Percentiles rank a stretch among this genome's conserved stretches.
Evolutionary conservation across 2,113 vertebrate species (phyloP).

Genomic region (Sula dactylatra): DNA sequence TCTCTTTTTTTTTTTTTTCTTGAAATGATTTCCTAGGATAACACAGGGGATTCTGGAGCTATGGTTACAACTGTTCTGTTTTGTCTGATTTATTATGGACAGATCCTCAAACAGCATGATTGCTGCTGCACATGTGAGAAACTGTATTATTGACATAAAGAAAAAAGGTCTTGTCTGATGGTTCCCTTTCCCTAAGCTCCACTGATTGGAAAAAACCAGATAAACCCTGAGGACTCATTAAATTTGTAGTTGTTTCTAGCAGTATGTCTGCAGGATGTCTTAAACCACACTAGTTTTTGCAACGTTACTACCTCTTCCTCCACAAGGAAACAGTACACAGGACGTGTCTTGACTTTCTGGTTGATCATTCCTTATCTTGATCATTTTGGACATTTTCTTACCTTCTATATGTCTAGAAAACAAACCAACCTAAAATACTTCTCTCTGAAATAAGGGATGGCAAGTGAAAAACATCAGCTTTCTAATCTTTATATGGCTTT

Average conservation of each 20-base stretch:
- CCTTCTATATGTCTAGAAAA: neutral
- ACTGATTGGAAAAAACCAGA: neutral
- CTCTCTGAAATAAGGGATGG: neutral
- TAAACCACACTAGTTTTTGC: neutral
- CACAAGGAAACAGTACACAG: neutral
- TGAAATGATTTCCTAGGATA: slow-evolving; percentile 7
- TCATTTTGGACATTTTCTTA: neutral
- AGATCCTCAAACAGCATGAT: neutral
- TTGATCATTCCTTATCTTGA: neutral
- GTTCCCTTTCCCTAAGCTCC: neutral
- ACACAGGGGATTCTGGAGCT: slow-evolving; percentile 12
- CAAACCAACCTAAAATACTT: neutral
- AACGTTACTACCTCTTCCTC: slow-evolving; percentile 59
- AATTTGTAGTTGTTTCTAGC: neutral
- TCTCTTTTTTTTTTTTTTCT: neutral
- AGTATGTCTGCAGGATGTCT: neutral
- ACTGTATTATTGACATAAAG: neutral
- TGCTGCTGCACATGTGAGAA: slow-evolving; percentile 6
- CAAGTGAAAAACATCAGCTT: neutral
- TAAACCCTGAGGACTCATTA: neutral
- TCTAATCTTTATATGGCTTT: neutral
- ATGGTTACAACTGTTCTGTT: neutral
- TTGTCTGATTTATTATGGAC: neutral
- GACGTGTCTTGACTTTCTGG: neutral
- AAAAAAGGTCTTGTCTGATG: neutral